Evolutionary conservation across 2,113 vertebrate genomes (phyloP).

Genomic region (Malurus alboscapulatus): DNA sequence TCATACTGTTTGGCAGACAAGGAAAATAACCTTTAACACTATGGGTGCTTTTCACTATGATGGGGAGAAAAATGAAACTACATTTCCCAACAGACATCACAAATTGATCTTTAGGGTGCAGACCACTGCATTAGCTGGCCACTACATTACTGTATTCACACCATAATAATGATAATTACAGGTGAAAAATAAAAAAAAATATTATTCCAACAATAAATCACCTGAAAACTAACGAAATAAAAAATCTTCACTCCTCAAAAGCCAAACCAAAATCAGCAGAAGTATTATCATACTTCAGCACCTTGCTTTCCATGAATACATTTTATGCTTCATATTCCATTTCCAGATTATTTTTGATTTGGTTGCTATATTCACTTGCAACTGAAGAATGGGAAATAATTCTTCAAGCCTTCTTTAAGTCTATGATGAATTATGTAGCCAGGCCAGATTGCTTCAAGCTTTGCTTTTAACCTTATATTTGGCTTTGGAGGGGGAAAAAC

Average conservation of each 20-base stretch:
- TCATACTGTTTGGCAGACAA: constrained; percentile 1
- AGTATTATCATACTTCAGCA: not conserved
- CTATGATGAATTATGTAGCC: not conserved
- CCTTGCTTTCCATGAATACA: not conserved
- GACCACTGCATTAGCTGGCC: not conserved
- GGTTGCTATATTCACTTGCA: constrained; percentile 9
- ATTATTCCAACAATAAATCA: not conserved
- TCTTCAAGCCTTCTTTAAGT: not conserved
- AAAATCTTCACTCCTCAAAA: not conserved
- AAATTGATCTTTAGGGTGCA: not conserved
- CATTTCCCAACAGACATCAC: not conserved
- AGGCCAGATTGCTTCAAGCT: not conserved
- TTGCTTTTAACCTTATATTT: constrained; percentile 10
- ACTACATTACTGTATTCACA: not conserved
- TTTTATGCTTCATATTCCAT: not conserved
- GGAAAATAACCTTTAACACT: not conserved
- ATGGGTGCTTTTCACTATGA: not conserved
- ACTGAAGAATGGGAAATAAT: not conserved
- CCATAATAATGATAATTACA: not conserved
- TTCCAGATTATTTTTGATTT: not conserved
- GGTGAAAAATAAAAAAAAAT: not conserved
- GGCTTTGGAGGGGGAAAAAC: not conserved
- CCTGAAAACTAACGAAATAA: not conserved
- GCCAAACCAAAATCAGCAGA: not conserved
- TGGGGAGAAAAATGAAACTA: not conserved